Percentiles rank a stretch among this genome's conserved stretches.
Evolutionary conservation across 2,113 vertebrate genomes (phyloP).

Genomic region (Smithornis capensis): DNA sequence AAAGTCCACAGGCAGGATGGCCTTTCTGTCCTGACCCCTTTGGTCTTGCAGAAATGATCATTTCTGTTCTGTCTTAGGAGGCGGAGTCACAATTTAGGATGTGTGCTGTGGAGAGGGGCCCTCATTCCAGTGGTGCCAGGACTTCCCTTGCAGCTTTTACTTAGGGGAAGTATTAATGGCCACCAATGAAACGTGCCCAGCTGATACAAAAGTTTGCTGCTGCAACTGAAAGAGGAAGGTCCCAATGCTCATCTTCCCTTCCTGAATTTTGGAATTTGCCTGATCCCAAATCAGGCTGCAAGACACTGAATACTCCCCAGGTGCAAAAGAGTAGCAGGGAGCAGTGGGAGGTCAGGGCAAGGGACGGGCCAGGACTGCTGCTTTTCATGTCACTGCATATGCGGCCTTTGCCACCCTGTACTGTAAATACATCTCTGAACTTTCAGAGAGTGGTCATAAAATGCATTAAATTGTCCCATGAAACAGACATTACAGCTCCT

Average conservation of each 20-base stretch:
- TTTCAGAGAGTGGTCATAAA: neutral
- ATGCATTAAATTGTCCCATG: neutral
- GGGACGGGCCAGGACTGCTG: neutral
- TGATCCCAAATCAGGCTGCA: neutral
- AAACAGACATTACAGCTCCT: neutral
- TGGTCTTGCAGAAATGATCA: no score
- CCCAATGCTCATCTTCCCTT: neutral
- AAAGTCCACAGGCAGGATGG: no score
- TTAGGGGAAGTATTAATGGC: neutral
- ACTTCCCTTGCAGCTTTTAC: neutral
- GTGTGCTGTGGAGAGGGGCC: no score
- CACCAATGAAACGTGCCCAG: fast-evolving
- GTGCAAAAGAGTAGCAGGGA: neutral
- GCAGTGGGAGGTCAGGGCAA: neutral
- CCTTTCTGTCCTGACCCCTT: no score
- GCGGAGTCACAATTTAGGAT: no score
- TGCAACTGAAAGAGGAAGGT: neutral
- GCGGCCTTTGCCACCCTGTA: neutral
- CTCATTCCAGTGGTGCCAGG: neutral
- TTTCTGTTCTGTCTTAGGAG: no score
- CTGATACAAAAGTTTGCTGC: neutral
- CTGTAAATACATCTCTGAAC: neutral
- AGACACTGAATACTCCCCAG: neutral
- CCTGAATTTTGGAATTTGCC: neutral
- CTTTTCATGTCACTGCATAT: neutral